These are phyloP conservation scores for Seira sanloemensis DNA, from an alignment of 2,888 invertebrate species.

Conservation along the genomic window DNA sequence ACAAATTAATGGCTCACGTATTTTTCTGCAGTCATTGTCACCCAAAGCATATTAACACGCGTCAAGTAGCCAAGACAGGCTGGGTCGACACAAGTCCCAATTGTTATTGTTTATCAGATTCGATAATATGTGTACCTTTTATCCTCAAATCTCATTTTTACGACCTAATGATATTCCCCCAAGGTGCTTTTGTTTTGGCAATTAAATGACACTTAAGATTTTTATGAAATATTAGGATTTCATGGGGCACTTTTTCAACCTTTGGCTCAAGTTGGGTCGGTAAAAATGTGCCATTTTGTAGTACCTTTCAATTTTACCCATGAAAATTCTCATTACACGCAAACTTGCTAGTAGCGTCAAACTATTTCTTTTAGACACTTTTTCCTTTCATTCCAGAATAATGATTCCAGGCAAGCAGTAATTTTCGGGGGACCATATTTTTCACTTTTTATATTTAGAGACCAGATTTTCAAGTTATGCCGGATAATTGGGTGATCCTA, in stretches of 20 bases:
- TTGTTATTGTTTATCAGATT: background rate
- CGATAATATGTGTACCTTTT: background rate
- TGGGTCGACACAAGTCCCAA: no score
- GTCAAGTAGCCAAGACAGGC: background rate
- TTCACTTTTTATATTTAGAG: no score
- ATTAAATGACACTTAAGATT: slow-evolving; percentile 19
- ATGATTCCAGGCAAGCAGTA: no score
- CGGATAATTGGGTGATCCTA: background rate
- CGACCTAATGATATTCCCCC: background rate
- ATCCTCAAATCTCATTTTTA: background rate
- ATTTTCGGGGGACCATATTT: background rate
- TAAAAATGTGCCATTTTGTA: no score
- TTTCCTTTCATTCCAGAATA: background rate
- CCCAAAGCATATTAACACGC: background rate
- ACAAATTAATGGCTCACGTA: slow-evolving; percentile 51
- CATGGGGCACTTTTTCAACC: no score
- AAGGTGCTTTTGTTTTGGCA: background rate
- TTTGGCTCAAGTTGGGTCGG: no score
- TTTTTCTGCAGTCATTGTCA: background rate
- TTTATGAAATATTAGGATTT: background rate
- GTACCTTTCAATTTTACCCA: no score
- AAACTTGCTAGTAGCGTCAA: background rate
- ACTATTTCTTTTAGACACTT: slow-evolving; percentile 1
- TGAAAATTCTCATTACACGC: background rate
- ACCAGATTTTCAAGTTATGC: no score